These are phyloP conservation scores for Drosophila leonis DNA, from an alignment of 2,888 invertebrate species.

Conservation along the genomic window DNA sequence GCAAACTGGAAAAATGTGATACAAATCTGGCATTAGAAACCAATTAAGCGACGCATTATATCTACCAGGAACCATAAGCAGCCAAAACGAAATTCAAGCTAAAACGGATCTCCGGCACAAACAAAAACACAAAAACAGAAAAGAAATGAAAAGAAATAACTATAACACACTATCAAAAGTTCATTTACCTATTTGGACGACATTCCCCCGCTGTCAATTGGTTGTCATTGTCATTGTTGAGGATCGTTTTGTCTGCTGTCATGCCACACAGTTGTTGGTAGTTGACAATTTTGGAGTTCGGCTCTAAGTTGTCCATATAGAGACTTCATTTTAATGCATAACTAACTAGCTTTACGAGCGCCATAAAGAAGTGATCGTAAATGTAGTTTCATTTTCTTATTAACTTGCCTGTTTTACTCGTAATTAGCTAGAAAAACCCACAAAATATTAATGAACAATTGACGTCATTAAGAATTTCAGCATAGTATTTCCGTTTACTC, in stretches of 20 bases:
- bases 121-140: background rate
- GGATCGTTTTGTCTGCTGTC: slow-evolving; percentile 24
- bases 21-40: slow-evolving; percentile 27
- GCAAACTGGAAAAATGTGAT: slow-evolving; percentile 6
- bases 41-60: slow-evolving; percentile 14
- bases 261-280: slow-evolving; percentile 8
- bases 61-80: slow-evolving; percentile 23
- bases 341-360: slow-evolving; percentile 24
- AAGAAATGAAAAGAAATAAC: slow-evolving; percentile 5
- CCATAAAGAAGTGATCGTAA: slow-evolving; percentile 28
- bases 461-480: slow-evolving; percentile 56
- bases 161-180: slow-evolving; percentile 19
- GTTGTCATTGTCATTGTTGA: slow-evolving; percentile 23
- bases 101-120: slow-evolving; percentile 35
- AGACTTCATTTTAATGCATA: slow-evolving; percentile 14
- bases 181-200: slow-evolving; percentile 34
- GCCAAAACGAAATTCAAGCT: slow-evolving; percentile 4
- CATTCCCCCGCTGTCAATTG: slow-evolving; percentile 8
- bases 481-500: slow-evolving; percentile 45
- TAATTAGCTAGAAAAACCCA: slow-evolving; percentile 53
- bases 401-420: slow-evolving; percentile 5
- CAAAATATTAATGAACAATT: slow-evolving; percentile 35
- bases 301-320: background rate
- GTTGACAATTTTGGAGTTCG: slow-evolving; percentile 38
- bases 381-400: slow-evolving; percentile 39